Percentiles rank a stretch among this genome's conserved stretches.
phyloP scores from a whole-genome alignment of 2,888 invertebrate species.

The Eilema caniola region DNA sequence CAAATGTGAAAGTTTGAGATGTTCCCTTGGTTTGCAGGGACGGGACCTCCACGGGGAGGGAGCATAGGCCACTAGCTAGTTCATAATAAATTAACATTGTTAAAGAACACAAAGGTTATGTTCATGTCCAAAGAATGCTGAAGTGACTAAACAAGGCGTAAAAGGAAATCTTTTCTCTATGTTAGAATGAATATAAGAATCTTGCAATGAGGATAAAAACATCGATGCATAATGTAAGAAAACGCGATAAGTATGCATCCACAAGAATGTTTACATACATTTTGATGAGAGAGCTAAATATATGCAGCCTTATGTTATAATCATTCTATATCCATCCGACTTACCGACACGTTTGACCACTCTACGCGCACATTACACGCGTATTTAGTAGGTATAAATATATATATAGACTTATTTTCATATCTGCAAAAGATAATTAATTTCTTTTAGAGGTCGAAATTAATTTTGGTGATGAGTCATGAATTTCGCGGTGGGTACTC shows the following conservation, averaged over 20 bases:
- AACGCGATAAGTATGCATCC: constrained; percentile 1
- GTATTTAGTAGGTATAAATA: constrained; percentile 16
- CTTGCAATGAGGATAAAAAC: constrained; percentile 3
- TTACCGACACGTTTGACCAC: background rate
- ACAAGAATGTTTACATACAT: constrained; percentile 14
- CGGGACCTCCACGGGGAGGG: no score
- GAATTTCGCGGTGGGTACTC: background rate
- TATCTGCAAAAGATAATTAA: constrained; percentile 4
- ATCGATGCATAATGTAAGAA: background rate
- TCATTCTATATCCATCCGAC: constrained; percentile 12
- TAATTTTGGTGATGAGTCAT: background rate
- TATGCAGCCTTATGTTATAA: constrained; percentile 16
- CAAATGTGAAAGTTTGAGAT: no score
- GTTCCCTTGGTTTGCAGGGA: no score
- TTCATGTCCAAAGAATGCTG: background rate
- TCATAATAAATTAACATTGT: background rate
- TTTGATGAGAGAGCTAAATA: constrained; percentile 22
- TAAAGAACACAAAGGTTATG: background rate
- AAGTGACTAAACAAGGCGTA: background rate
- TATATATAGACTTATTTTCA: background rate
- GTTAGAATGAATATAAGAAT: background rate
- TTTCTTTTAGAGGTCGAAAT: background rate
- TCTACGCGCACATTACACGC: constrained; percentile 5
- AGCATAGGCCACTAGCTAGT: background rate
- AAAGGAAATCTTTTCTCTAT: background rate